phyloP scores from a whole-genome alignment of 2,888 invertebrate genomes.

The Autographa gamma region DNA sequence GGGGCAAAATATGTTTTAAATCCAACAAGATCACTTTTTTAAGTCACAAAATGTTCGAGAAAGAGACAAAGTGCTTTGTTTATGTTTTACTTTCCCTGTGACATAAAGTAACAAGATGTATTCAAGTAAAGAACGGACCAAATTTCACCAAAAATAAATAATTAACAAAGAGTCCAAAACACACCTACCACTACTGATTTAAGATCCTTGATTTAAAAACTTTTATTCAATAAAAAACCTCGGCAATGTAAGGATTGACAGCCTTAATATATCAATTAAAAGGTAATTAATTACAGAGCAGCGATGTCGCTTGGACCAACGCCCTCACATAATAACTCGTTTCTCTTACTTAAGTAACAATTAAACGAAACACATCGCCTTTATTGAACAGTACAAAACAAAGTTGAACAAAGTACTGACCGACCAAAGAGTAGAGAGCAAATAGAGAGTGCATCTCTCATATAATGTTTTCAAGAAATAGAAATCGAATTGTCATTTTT shows the following conservation, averaged over 20 bases:
- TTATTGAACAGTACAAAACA: neutral
- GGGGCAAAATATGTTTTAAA: no score
- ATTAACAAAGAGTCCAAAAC: neutral
- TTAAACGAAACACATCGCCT: neutral
- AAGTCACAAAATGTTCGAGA: no score
- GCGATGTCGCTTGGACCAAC: neutral
- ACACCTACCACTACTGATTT: neutral
- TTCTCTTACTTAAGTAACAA: neutral
- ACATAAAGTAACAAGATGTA: no score
- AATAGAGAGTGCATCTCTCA: neutral
- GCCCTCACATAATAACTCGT: slow-evolving; percentile 1
- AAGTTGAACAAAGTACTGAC: neutral
- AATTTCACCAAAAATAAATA: no score
- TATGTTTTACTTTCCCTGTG: no score
- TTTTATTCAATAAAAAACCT: neutral
- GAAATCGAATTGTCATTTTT: no score
- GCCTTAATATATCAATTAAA: slow-evolving; percentile 1
- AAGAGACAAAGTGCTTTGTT: no score
- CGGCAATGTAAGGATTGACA: neutral
- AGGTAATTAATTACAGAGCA: neutral
- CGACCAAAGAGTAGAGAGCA: neutral
- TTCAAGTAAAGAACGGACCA: no score
- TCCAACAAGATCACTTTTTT: no score
- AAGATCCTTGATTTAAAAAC: neutral
- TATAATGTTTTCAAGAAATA: no score